A percentile compares a stretch with the other conserved stretches of the same genome.
Conservation (phyloP, 1,140 invertebrate species). For the Pararge aegeria region DNA sequence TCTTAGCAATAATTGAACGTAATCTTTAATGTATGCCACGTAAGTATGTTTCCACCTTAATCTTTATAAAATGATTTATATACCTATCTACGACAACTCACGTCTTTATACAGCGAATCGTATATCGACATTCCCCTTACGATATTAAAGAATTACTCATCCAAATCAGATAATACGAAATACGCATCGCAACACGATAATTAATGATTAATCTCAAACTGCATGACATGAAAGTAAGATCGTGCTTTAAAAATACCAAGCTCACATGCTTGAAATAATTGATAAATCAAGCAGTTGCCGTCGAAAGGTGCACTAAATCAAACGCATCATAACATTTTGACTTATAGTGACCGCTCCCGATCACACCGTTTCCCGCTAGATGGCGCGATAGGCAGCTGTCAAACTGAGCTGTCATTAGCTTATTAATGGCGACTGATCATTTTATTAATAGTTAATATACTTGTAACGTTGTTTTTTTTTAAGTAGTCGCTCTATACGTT, state of each 20-base stretch:
- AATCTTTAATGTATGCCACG: too few species aligned
- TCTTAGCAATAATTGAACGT: too few species aligned
- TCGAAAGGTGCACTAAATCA: constrained; percentile 73
- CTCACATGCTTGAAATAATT: constrained; percentile 73
- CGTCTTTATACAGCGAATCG: constrained; percentile 25
- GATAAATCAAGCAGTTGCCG: constrained; percentile 75
- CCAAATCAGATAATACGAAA: constrained; percentile 70
- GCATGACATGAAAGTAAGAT: constrained; percentile 76
- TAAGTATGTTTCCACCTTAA: too few species aligned
- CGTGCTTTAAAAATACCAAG: constrained; percentile 70
- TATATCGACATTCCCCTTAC: constrained; percentile 32
- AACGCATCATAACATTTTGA: constrained; percentile 72
- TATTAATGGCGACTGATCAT: constrained; percentile 63
- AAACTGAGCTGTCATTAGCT: constrained; percentile 71
- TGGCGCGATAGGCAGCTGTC: constrained; percentile 73
- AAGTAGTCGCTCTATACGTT: neutral
- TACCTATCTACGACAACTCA: neutral
- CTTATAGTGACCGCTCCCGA: constrained; percentile 56
- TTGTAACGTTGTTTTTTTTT: constrained; percentile 1
- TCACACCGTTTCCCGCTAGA: constrained; percentile 70
- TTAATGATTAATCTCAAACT: constrained; percentile 72
- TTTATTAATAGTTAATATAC: constrained; percentile 52
- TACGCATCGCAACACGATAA: constrained; percentile 62
- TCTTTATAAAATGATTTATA: too few species aligned
- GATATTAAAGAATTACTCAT: constrained; percentile 64